Evolutionary conservation across 2,797 vertebrate species (phyloP), one percentile per base, ranked within the genome.

Genomic region (Oophaga sylvatica): DNA sequence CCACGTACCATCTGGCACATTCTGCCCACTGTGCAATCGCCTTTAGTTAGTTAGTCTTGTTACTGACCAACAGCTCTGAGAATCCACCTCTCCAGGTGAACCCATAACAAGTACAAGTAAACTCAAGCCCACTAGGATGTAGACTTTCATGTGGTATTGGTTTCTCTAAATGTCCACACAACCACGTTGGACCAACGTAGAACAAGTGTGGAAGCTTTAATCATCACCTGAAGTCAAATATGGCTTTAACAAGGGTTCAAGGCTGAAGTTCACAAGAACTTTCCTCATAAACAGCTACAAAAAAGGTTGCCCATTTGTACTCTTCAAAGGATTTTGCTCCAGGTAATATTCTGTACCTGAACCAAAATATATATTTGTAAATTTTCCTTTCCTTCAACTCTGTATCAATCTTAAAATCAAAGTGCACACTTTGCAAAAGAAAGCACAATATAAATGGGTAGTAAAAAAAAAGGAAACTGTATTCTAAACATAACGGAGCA

Each of bases 391-490:
- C 26, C 62, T 26, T 16, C 4, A 65, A 67, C 11, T n/a, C 60
- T 48, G 63, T 53, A 81, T 81, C 35, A 81, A 26, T 16, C 41
- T 67, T 26, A 65, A 81, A 63, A 65, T 81, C 35, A 81, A 81
- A 81, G 62, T 81, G 80, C 35, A 65, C 35, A 80, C 19, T 13
- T 45, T 62, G 80, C 80, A 81, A n/a, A 67, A 67, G 48, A 83
- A 53, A 70, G 29, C 16, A 82, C 62, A 82, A 70, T 10, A 70
- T 53, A 82, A 26, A 48, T 68, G 41, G 15, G 35, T 81, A 81
- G 63, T 65, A 68, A 82, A 82, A 82, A 2, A 82, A 83, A 71
- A 29, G 60, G 11, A 71, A 83, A 83, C 26, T 29, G 4, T 68
- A 71, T 68, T 68, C 67, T 71, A 71, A 83, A 83, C 65, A 59